Base-by-base conservation (phyloP, 1,140 invertebrate species). In the Trachymyrmex cornetzi region DNA sequence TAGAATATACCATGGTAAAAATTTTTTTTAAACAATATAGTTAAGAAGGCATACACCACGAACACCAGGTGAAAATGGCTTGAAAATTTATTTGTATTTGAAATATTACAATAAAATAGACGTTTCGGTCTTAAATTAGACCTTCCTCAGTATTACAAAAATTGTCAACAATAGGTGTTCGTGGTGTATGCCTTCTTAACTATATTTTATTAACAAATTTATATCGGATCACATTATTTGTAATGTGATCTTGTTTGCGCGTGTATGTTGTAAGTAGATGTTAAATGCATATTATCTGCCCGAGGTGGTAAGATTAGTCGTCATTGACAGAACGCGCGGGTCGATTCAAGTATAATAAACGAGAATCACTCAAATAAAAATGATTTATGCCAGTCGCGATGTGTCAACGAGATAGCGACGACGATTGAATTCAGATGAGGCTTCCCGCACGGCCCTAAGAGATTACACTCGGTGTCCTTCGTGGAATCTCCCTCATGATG, bases 401-500 rank as follows among this genome's bases (percentile, higher is more conserved):
- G 59, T 86, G 66, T 85, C 72, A 86, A 50, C 79, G 67, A 90
- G 87, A 89, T 92, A 86, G 44, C 82, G n/a, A 11, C 44, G 50
- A 38, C 75, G 59, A 91, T 91, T 89, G 87, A 91, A 92, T 92
- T 90, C 87, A 88, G 77, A 90, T 87, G 88, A 88, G 69, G 48
- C 71, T 61, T 9, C 34, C n/a, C 59, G 63, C 16, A n/a, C 16
- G 6, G 24, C 57, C 3, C n/a, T n/a, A 74, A 14, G 14, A 27
- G 55, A 72, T 19, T 89, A 72, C 87, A 82, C 57, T 38, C 12
- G 69, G 27, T 89, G 88, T 89, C 77, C 77, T 85, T 72, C 50
- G 50, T 12, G 12, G 34, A 81, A 50, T 38, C n/a, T 74, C 6
- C n/a, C 9, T 19, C 38, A 34, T 59, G 34, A 59, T 30, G 67